These are phyloP conservation scores for Aurelia sp. DNA, from an alignment of 30 jellyfish, hydroid and myxozoan species.

Conservation along the genomic window DNA sequence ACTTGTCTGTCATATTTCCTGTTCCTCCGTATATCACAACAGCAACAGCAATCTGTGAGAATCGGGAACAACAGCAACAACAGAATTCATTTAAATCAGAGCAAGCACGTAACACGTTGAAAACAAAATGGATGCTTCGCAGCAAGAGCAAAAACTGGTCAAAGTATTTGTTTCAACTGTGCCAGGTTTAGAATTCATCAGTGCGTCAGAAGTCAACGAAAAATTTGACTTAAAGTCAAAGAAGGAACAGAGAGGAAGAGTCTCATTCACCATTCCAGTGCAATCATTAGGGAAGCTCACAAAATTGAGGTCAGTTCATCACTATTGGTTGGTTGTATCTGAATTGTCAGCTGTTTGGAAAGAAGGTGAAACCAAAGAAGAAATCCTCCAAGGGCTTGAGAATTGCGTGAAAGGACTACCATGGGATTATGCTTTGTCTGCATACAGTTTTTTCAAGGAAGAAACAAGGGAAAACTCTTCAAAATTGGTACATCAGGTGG, in stretches of 20 bases:
- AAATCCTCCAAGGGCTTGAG: conserved; percentile 52
- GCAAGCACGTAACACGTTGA: too few species aligned
- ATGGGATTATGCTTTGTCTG: conserved; percentile 70
- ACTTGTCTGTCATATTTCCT: too few species aligned
- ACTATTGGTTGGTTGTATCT: conserved; percentile 83
- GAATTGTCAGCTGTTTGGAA: conserved; percentile 42
- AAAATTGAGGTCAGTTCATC: conserved; percentile 89
- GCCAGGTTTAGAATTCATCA: conserved; percentile 85
- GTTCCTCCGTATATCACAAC: too few species aligned
- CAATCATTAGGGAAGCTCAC: conserved; percentile 28
- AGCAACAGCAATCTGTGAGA: too few species aligned
- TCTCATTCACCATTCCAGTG: conserved; percentile 38
- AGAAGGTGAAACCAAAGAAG: conserved; percentile 47
- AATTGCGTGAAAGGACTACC: conserved; percentile 23
- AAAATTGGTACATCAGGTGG: neutral
- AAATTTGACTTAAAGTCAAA: conserved; percentile 38
- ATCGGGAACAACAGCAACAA: too few species aligned
- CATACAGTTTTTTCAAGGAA: conserved; percentile 57
- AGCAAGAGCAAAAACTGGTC: neutral
- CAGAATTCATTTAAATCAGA: too few species aligned
- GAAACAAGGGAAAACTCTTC: neutral
- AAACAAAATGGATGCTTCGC: too few species aligned
- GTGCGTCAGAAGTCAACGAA: conserved; percentile 76
- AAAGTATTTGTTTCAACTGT: conserved; percentile 78
- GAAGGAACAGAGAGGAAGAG: conserved; percentile 85